phyloP scores from a whole-genome alignment of 2,888 invertebrate species.

The Caenorhabditis imperialis region DNA sequence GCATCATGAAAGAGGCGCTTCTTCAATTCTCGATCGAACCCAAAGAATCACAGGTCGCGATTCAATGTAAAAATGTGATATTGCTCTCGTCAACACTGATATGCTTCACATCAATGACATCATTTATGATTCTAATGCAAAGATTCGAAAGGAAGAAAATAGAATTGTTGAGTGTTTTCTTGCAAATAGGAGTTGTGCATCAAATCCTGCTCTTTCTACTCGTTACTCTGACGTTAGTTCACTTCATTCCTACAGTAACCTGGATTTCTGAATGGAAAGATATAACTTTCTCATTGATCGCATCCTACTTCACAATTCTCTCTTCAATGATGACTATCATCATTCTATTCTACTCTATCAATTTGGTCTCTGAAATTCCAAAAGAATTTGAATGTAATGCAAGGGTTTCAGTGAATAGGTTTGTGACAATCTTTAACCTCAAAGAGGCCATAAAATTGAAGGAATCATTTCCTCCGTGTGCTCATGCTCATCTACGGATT shows the following conservation, averaged over 20 bases:
- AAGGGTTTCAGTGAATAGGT: background rate
- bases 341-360: background rate
- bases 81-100: background rate
- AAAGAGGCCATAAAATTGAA: no score
- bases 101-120: background rate
- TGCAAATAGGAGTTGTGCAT: background rate
- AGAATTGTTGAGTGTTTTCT: background rate
- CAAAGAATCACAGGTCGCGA: background rate
- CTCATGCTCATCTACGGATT: background rate
- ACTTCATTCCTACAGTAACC: background rate
- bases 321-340: background rate
- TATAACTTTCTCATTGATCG: background rate
- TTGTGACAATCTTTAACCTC: no score
- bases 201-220: background rate
- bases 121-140: conserved; percentile 1
- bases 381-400: background rate
- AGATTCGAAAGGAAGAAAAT: background rate
- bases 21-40: background rate
- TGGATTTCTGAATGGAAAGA: background rate
- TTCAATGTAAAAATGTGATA: background rate
- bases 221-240: background rate
- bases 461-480: background rate
- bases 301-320: background rate
- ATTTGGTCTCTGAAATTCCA: background rate
- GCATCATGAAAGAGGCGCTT: background rate